Base-by-base conservation (phyloP, 2,888 invertebrate genomes). In the Liposcelis brunnea region DNA sequence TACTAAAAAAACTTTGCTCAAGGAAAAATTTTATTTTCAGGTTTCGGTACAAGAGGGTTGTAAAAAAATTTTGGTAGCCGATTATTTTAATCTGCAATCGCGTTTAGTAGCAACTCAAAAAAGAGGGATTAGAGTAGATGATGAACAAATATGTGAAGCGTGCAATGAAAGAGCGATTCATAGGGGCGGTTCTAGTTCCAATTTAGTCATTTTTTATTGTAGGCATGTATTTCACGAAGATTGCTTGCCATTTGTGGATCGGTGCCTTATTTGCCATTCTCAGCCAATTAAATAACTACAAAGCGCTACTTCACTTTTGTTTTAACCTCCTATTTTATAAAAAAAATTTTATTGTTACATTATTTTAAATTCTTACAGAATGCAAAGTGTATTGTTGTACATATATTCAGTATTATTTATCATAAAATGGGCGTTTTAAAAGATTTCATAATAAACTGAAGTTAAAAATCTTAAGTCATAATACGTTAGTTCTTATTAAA, bases 1-100 rank as follows among this genome's bases (percentile, higher is more conserved):
- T n/a, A n/a, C n/a, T n/a, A 32, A 10, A 32, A 32, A 32, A 32
- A 12, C n/a, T 19, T 31, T 4, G 15, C 14, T n/a, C 38, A n/a
- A 18, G 26, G 32, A 19, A 21, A 43, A 34, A 46, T 16, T 51
- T 48, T 49, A 50, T 52, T 54, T 59, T 31, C 55, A 77, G 74
- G 78, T 89, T 21, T 84, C 89, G 1, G 78, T 91, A 16, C 82
- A 90, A 61, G 84, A 89, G 61, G 87, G 87, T 1, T 90, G 87
- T 61, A 82, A 86, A 56, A 79, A 84, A 57, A 89, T 94, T 49
- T 73, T 94, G n/a, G 74, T 87, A 1, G 75, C 78, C 2, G 93
- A 94, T 66, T 90, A 90, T 61, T 90, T 87, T 56, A 80, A 83
- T 57, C 66, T 90, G 38, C 82, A 91, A 58, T 77, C 85, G 53